Base-by-base conservation (phyloP, 92 coral and sea anemone species). In the Metridium senile region DNA sequence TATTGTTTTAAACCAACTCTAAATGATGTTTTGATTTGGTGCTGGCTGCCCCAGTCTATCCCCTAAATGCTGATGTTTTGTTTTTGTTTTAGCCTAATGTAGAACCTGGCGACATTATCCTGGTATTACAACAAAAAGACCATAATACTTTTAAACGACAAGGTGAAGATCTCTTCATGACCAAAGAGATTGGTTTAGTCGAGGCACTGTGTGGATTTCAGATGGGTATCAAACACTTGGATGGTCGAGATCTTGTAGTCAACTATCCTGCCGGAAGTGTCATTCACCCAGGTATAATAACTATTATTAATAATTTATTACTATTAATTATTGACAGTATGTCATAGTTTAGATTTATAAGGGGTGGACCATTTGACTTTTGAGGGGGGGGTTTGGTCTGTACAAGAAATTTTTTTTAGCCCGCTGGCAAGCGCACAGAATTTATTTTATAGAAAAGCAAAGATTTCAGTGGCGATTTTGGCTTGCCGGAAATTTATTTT, bases 161-260 rank as follows among this genome's bases (percentile, higher is more conserved):
- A 21, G 95, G 95, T 13, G 81, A 70, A 34, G 98, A 94, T 72
- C 78, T 94, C 65, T 85, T 62, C 70, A 85, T 94, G 75, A 82
- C 91, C 1, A 94, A 92, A 76, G 88, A 78, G 57, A 84, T 94
- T 51, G 82, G 89, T 32, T 86, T 94, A 16, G 85, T 93, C 0
- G 98, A 94, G 72, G 94, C 98, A 3, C 78, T 94, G 32, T 94
- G 98, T 83, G 98, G 98, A 23, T 94, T 94, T 77, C 97, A 94
- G 46, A 89, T 94, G 91, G 93, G 92, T 22, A 71, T 94, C 72
- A 94, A 93, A 31, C 98, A 94, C 74, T 87, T 94, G 67, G 98
- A 94, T 85, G 86, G 87, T 29, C 87, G 98, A 74, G 92, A 94
- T 63, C 74, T 94, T 54, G 82, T 84, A 34, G 51, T 92, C 33